Evolutionary conservation across 2,113 vertebrate species (phyloP).

Genomic region (Phasianus colchicus): DNA sequence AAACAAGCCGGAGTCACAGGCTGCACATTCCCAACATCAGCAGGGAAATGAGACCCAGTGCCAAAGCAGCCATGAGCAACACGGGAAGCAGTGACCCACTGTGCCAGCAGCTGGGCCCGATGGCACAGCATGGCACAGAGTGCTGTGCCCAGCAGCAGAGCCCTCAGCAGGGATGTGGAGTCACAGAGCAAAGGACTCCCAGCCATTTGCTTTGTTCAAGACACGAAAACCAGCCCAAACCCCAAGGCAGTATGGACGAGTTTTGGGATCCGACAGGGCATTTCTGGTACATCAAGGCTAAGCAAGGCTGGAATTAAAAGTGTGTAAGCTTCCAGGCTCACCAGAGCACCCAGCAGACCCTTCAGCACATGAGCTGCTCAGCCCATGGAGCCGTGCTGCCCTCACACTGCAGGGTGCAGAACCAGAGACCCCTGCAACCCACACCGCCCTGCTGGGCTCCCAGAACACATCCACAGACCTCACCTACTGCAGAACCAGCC

Average conservation of each 20-base stretch:
- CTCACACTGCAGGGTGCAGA: too few relatives aligned
- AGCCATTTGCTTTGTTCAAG: fast-evolving
- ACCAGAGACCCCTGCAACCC: too few relatives aligned
- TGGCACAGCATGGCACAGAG: too few relatives aligned
- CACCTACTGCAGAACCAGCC: too few relatives aligned
- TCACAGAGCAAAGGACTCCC: neutral
- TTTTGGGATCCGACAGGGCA: neutral
- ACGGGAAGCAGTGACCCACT: neutral
- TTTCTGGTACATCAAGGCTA: neutral
- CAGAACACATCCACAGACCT: too few relatives aligned
- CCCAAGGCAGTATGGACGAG: neutral
- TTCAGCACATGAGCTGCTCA: too few relatives aligned
- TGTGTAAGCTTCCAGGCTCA: neutral
- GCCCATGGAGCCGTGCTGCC: too few relatives aligned
- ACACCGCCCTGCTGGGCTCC: too few relatives aligned
- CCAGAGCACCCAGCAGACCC: too few relatives aligned
- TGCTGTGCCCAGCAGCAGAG: too few relatives aligned
- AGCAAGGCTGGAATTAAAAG: neutral
- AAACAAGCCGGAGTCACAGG: neutral
- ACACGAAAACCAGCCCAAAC: neutral
- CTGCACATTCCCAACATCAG: neutral
- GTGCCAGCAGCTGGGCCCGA: neutral
- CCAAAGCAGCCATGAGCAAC: neutral
- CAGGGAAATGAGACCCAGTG: neutral
- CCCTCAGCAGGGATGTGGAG: neutral